A percentile compares a stretch with the other conserved stretches of the same genome.
These are phyloP conservation scores for Daubentonia madagascariensis DNA, from an alignment of 2,113 vertebrate species.

Conservation along the genomic window DNA sequence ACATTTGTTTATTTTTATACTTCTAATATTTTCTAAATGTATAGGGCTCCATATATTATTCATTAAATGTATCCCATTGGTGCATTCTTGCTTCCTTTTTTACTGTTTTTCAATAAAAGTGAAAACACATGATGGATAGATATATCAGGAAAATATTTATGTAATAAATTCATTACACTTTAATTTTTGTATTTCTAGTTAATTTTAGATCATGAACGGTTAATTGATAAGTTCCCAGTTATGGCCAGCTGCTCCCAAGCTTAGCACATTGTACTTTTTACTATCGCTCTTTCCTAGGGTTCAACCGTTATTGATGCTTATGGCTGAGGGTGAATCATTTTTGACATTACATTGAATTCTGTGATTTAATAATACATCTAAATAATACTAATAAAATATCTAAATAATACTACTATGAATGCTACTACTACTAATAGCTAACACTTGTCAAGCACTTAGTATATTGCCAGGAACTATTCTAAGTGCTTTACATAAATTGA, in stretches of 20 bases:
- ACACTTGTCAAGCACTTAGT: background rate
- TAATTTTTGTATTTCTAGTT: constrained; percentile 29
- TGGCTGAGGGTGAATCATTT: background rate
- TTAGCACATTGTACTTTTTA: background rate
- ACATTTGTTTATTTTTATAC: background rate
- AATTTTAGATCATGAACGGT: background rate
- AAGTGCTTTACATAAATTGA: background rate
- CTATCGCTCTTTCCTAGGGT: background rate
- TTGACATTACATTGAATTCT: constrained; percentile 12
- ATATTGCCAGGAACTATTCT: background rate
- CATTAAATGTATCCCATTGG: background rate
- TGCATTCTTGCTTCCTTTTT: constrained; percentile 1
- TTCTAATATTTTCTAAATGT: background rate
- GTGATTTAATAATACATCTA: background rate
- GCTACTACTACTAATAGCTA: background rate
- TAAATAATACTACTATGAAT: constrained; percentile 27
- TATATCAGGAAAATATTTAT: constrained; percentile 19
- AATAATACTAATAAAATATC: background rate
- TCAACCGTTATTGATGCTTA: background rate
- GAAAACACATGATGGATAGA: background rate
- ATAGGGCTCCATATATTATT: background rate
- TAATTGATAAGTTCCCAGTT: background rate
- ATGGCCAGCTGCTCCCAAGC: background rate
- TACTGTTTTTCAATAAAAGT: constrained; percentile 5
- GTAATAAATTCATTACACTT: background rate